These are phyloP conservation scores for Eulemur coronatus DNA, from an alignment of 2,797 vertebrate genomes.

Conservation along the genomic window DNA sequence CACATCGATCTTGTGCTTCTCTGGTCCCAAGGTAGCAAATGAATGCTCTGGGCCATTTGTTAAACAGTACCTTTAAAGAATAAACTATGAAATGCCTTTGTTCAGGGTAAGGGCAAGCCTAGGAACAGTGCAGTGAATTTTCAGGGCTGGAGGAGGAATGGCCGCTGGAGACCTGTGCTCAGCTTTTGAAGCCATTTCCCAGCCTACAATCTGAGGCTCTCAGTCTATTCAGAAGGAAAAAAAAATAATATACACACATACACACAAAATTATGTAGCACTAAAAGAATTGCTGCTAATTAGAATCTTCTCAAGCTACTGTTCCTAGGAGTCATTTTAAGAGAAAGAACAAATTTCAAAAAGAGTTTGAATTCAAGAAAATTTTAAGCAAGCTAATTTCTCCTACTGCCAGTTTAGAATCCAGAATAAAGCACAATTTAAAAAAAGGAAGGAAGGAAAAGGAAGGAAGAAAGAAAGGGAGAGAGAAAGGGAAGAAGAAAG, in stretches of 20 bases:
- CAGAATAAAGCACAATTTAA: neutral
- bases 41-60: neutral
- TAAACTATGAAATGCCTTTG: neutral
- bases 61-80: neutral
- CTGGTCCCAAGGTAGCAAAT: neutral
- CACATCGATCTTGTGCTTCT: neutral
- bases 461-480: neutral
- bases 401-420: neutral
- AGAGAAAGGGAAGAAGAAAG: neutral
- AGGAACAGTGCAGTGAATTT: neutral
- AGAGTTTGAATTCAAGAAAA: neutral
- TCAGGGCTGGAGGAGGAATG: neutral
- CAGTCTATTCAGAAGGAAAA: constrained; percentile 20
- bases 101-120: neutral
- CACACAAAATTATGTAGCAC: neutral
- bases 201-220: neutral
- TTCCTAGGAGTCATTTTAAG: neutral
- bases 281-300: constrained; percentile 15
- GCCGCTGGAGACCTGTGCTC: neutral
- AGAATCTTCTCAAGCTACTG: neutral
- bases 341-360: constrained; percentile 11
- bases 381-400: neutral
- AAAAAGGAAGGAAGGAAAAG: neutral
- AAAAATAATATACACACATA: neutral
- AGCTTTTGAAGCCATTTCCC: neutral